These are phyloP conservation scores for Sepioteuthis lessoniana DNA, from an alignment of 2,888 invertebrate genomes.

Conservation along the genomic window DNA sequence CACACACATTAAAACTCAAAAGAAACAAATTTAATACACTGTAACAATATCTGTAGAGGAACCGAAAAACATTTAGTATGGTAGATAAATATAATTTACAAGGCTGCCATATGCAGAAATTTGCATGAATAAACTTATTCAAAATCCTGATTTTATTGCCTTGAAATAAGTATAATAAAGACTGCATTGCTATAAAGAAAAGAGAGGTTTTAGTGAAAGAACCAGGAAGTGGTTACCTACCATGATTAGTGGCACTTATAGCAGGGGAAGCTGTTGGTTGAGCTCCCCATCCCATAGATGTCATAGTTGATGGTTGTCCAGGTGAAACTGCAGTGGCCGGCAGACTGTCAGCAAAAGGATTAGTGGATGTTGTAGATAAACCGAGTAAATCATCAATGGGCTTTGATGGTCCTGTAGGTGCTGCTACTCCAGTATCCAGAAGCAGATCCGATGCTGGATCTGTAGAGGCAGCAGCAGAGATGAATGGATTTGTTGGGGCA, in stretches of 20 bases:
- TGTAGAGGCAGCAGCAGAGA: slow-evolving; percentile 42
- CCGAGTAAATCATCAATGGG: slow-evolving; percentile 92
- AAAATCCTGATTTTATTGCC: no score
- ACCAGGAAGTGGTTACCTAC: not conserved
- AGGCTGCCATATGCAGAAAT: no score
- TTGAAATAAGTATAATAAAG: no score
- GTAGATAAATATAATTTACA: no score
- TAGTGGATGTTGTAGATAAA: slow-evolving; percentile 79
- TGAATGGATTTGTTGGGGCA: slow-evolving; percentile 52
- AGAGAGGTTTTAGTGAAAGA: no score
- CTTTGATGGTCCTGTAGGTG: slow-evolving; percentile 75
- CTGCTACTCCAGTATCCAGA: slow-evolving; percentile 37
- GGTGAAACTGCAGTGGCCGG: slow-evolving; percentile 66
- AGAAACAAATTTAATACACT: no score
- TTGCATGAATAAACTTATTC: no score
- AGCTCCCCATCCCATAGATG: slow-evolving; percentile 45
- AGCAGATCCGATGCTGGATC: not conserved
- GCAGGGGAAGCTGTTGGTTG: slow-evolving; percentile 45
- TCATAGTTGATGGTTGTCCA: slow-evolving; percentile 50
- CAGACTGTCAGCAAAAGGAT: slow-evolving; percentile 85
- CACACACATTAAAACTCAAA: no score
- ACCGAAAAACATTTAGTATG: no score
- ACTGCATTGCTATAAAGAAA: no score
- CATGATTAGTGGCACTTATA: slow-evolving; percentile 26
- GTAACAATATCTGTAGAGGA: no score